A percentile compares a stretch with the other conserved stretches of the same genome.
phyloP scores from a whole-genome alignment of 2,888 invertebrate species.

The Stenchaetothrips biformis region DNA sequence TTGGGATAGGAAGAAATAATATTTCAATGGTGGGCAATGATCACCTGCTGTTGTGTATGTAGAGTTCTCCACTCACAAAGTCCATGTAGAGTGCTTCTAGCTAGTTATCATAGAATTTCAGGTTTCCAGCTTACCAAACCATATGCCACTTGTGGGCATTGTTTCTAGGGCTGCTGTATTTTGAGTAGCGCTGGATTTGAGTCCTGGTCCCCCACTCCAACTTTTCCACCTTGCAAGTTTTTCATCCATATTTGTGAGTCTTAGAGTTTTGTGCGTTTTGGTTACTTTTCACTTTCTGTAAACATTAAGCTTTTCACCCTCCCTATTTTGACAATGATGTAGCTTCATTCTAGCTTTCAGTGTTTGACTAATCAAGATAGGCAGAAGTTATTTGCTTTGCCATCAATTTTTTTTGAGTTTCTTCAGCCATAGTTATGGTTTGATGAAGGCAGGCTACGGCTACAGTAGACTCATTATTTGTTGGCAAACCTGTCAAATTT shows the following conservation, averaged over 20 bases:
- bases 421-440: not conserved
- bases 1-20: no score
- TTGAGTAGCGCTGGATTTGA: conserved; percentile 7
- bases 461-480: no score
- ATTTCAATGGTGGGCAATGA: no score
- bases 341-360: conserved; percentile 4
- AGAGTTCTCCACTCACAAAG: no score
- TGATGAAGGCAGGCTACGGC: no score
- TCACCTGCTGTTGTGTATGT: no score
- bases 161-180: conserved; percentile 23
- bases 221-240: conserved; percentile 21
- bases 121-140: conserved; percentile 24
- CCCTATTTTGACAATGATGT: not conserved
- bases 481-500: no score
- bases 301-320: not conserved
- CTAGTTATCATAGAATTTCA: not conserved
- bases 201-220: conserved; percentile 13
- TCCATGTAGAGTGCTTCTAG: no score
- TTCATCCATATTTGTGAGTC: conserved; percentile 21
- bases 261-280: conserved; percentile 18
- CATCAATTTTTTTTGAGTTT: not conserved
- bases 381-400: not conserved
- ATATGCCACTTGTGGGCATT: conserved; percentile 15
- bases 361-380: not conserved
- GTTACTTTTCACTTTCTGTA: not conserved